Percentiles rank a stretch among this genome's conserved stretches.
Conservation (phyloP, 2,888 invertebrate genomes). For the Cecidostiba fungosa region DNA sequence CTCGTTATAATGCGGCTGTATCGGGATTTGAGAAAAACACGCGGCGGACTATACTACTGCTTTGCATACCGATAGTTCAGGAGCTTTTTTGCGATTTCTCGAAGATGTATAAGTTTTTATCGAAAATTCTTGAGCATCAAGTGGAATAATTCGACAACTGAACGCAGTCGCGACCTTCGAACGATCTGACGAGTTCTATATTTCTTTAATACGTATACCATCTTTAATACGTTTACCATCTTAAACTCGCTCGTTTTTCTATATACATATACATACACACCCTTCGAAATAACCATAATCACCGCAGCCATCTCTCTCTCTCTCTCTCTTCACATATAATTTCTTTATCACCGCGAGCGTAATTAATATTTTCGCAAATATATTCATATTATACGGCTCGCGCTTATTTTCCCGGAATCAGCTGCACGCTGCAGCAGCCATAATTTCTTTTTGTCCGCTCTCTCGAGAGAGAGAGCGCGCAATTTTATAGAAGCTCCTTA, state of each 20-base stretch:
- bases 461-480: too few species aligned
- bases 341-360: background rate
- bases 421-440: background rate
- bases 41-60: too few species aligned
- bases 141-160: too few species aligned
- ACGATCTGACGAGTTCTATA: background rate
- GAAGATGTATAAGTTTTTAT: background rate
- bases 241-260: background rate
- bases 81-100: background rate
- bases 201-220: background rate
- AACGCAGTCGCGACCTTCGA: background rate
- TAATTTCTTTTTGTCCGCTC: constrained; percentile 9
- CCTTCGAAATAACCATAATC: constrained; percentile 1
- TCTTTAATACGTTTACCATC: background rate
- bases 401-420: constrained; percentile 19
- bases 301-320: background rate
- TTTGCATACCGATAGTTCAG: constrained; percentile 25
- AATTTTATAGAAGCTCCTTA: constrained; percentile 52
- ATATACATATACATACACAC: background rate
- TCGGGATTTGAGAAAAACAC: constrained; percentile 51
- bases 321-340: background rate
- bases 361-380: constrained; percentile 12
- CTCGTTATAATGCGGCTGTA: constrained; percentile 50
- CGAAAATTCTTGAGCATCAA: too few species aligned
- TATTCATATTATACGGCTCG: background rate